Percentiles rank a stretch among this genome's conserved stretches.
Evolutionary conservation across 2,888 invertebrate genomes (phyloP).

Genomic region (Eueremaeus valkanovi): DNA sequence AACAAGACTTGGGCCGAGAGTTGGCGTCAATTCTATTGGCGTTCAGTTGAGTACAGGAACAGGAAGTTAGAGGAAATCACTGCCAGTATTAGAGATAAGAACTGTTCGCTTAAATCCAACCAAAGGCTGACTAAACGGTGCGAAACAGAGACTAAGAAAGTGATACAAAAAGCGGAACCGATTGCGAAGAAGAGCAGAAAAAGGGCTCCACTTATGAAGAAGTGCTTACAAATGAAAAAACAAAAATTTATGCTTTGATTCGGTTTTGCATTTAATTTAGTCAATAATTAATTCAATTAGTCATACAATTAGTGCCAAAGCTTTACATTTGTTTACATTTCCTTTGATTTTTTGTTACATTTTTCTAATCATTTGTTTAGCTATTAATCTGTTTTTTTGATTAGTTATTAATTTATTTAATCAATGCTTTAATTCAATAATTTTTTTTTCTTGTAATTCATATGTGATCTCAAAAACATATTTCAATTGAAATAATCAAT

Average conservation of each 20-base stretch:
- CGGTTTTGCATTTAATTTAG: no score
- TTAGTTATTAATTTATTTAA: no score
- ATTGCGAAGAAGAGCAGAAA: neutral
- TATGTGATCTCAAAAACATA: no score
- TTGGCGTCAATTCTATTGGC: slow-evolving; percentile 3
- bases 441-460: no score
- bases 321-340: no score
- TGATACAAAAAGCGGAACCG: neutral
- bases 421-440: no score
- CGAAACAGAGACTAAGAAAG: neutral
- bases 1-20: neutral
- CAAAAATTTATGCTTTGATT: neutral
- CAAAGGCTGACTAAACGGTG: neutral
- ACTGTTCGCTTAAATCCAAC: neutral
- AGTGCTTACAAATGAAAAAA: neutral
- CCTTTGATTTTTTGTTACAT: no score
- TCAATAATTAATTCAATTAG: no score
- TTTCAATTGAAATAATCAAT: no score
- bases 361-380: no score
- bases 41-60: neutral
- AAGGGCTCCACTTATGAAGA: slow-evolving; percentile 6
- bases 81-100: neutral
- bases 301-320: no score
- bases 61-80: neutral
- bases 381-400: no score